Evolutionary conservation across 92 coral and sea anemone species (phyloP).

Genomic region (Parazoanthus swiftii): DNA sequence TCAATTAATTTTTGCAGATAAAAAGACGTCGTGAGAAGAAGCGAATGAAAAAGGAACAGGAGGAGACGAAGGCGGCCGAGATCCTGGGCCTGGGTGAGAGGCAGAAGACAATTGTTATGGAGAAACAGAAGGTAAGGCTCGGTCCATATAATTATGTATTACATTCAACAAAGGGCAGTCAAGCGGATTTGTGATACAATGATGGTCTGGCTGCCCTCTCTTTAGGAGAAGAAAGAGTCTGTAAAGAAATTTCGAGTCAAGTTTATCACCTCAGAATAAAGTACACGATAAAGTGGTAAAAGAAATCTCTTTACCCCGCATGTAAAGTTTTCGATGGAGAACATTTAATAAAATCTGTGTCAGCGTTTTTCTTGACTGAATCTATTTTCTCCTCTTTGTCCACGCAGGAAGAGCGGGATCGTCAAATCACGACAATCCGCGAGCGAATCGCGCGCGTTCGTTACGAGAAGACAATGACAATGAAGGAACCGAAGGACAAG

Average conservation of each 20-base stretch:
- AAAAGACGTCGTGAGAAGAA: slow-evolving; percentile 72
- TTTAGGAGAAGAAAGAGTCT: too few relatives aligned
- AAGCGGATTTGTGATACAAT: too few relatives aligned
- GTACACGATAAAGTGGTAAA: too few relatives aligned
- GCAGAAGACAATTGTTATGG: slow-evolving; percentile 92
- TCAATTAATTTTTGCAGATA: slow-evolving; percentile 44
- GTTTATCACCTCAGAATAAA: too few relatives aligned
- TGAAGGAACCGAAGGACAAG: slow-evolving; percentile 84
- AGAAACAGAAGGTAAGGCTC: slow-evolving; percentile 74
- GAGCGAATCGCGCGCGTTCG: slow-evolving; percentile 96
- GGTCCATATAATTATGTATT: too few relatives aligned
- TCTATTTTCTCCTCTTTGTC: background rate
- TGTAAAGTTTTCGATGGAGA: too few relatives aligned
- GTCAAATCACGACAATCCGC: slow-evolving; percentile 94
- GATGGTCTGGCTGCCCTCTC: too few relatives aligned
- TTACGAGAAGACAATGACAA: slow-evolving; percentile 96
- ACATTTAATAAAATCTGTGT: too few relatives aligned
- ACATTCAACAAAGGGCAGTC: too few relatives aligned
- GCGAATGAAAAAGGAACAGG: slow-evolving; percentile 67
- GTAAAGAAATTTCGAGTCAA: too few relatives aligned
- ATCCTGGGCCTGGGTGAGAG: slow-evolving; percentile 95
- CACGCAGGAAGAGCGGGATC: slow-evolving; percentile 88
- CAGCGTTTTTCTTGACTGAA: background rate
- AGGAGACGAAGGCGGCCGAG: slow-evolving; percentile 79
- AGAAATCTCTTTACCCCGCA: too few relatives aligned